Base-by-base conservation (phyloP, 2,888 invertebrate species). In the Diachrysia chrysitis region DNA sequence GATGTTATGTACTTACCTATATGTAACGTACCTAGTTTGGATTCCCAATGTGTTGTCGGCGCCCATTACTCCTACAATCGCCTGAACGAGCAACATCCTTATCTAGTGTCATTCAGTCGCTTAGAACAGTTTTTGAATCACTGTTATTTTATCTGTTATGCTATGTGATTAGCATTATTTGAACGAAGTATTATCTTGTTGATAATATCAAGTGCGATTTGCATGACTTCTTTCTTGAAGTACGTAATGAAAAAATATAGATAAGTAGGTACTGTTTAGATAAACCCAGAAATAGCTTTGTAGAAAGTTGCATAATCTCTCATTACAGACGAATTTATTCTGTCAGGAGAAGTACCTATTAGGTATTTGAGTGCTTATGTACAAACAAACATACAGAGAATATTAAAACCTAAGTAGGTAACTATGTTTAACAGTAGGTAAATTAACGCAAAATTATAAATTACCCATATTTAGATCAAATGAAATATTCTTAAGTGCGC, bases 21-120 rank as follows among this genome's bases (percentile, higher is more conserved):
- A 71, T 23, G 23, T 12, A 29, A 54, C 4, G 37, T 42, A 42
- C 42, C 42, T 42, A 42, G 42, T 42, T 19, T 21, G 48, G 21
- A 57, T 73, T 48, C 12, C 54, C 58, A 9, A 46, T 21, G 69
- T 35, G 42, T 48, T 29, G 4, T 42, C 58, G 58, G 37, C 58
- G 48, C 58, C 46, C n/a, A 16, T 29, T 25, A 17, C 48, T 42
- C 42, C 48, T 51, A 51, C 48, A 6, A 17, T 14, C 29, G 5
- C 23, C 16, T 55, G 54, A 62, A 42, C 7, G 17, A 55, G 19
- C 42, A 14, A 46, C 62, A 19, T 60, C 35, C 59, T 60, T 62
- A 62, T 62, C 42, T 42, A 46, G 14, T 46, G 19, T 25, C 25
- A 60, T 51, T 53, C 51, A 53, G 19, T 10, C 42, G 42, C 42